Base-by-base conservation (phyloP, 2,113 vertebrate genomes). In the Perca flavescens region DNA sequence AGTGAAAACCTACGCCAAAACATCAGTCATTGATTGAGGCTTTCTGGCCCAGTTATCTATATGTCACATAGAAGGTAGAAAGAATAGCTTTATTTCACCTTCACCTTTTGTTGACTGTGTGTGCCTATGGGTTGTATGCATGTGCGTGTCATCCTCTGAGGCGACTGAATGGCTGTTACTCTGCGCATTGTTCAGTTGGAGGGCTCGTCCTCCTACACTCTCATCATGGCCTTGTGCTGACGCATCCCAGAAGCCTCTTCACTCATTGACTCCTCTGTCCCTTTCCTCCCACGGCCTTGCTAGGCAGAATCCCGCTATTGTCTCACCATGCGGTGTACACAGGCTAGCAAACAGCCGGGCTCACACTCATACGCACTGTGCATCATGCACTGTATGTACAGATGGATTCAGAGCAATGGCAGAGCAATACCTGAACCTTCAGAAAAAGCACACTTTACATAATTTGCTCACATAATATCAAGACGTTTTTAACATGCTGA, bases 211-310 rank as follows among this genome's bases (percentile, higher is more conserved):
- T 95, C 94, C 93, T 92, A 95, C 93, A 87, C 92, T 50, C 90
- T 91, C 83, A 87, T 91, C 87, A 91, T 88, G 89, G 93, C 89
- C 91, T 90, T 80, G 88, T 46, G 79, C 83, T 94, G 93, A 95
- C 94, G 94, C 92, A 93, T 91, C 91, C 84, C 91, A 88, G 86
- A 93, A 91, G 93, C 92, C 94, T 94, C 94, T 92, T 95, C 94
- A 95, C 93, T 95, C 94, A 93, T 95, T 93, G 92, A 94, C 91
- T 94, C 93, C 75, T 93, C 91, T 94, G 94, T 94, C 90, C 88
- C 88, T 91, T 90, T 93, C 93, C 94, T 92, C 94, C 94, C 94
- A 95, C 94, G 71, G 81, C 73, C 73, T 74, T 21, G 40, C 88
- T 19, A 61, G 65, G 84, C 89, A 95, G 94, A 95, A 95, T 94